Evolutionary conservation across 1,140 invertebrate genomes (phyloP), one percentile per base, ranked within the genome.

Genomic region (Drosophila baimaii): DNA sequence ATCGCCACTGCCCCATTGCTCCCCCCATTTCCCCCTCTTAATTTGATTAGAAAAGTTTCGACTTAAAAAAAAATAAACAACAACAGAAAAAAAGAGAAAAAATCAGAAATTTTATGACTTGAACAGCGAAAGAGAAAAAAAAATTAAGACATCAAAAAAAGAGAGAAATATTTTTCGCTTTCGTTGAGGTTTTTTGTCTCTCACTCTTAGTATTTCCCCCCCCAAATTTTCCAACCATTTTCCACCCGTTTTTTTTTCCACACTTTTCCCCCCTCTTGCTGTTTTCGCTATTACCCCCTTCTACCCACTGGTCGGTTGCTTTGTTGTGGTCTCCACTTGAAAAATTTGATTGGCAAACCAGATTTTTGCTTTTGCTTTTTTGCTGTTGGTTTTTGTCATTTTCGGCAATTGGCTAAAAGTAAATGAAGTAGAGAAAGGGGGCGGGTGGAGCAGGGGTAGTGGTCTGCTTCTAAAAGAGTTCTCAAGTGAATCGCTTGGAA

Each of bases 11-110:
- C n/a, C 39, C 21, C n/a, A n/a, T n/a, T 41, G 72, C 81, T 54
- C 57, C 61, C 19, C 39, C 23, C 21, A 61, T 21, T 9, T 37
- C 51, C 46, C 39, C 52, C 46, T 88, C 79, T 88, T 88, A 88
- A 88, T 88, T 88, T 88, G 83, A 88, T 88, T 88, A 88, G 83
- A 88, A 88, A 88, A 88, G 76, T 88, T 86, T 80, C 3, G 51
- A 57, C 65, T 71, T 71, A n/a, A 61, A 65, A 65, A 43, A 59
- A 39, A 15, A 31, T 13, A 10, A 2, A 9, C 15, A 25, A 9
- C 2, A 25, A 46, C 13, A n/a, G 3, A 29, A n/a, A 19, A 13
- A 54, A 35, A 19, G 13, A 35, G 17, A 56, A 70, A 66, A 66
- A 65, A 66, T 39, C 27, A 1, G 9, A 68, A 31, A 49, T 39